Evolutionary conservation across 2,113 vertebrate species (phyloP), one percentile per base, ranked within the genome.

Genomic region (Himantopus leucocephalus): DNA sequence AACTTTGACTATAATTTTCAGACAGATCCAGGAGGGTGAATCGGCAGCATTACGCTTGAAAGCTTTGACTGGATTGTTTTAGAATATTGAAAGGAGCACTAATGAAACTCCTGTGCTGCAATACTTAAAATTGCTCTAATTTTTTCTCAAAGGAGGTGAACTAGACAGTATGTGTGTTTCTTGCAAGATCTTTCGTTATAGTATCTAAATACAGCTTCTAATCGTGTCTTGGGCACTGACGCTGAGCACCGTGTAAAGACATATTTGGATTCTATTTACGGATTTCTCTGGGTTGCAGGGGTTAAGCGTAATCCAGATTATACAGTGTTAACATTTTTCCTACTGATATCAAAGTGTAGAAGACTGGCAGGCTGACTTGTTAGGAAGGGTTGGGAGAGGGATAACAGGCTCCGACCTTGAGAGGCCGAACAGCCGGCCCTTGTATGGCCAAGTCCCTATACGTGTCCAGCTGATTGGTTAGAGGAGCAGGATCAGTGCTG

Each of bases 381-480:
- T 91, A 37, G 77, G 74, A 67, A 59, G 95, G 85, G 97, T 97
- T 88, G 96, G 73, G 84, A 95, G 88, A 92, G 93, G 97, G 96
- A 94, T 84, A 96, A 92, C 34, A 93, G 96, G 94, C 98, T 97
- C 91, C 88, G 97, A 98, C 98, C 98, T 98, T 98, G 96, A 97
- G 97, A 96, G 97, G 93, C 97, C 72, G 43, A 91, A 88, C 85
- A 94, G 87, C 80, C 96, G 39, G 94, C 83, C 98, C 98, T 98
- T 99, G 98, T 99, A 98, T 98, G 98, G 98, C 96, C 95, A 97
- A 98, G 95, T 97, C 94, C 95, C 66, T 56, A 79, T 71, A 34
- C 52, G 84, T 96, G 90, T 90, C 96, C 96, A 70, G 97, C 97
- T 92, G 98, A 98, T 98, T 98, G 98, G 98, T 84, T 86, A 66